phyloP scores from a whole-genome alignment of 2,113 vertebrate genomes.

The Eurystomus gularis region DNA sequence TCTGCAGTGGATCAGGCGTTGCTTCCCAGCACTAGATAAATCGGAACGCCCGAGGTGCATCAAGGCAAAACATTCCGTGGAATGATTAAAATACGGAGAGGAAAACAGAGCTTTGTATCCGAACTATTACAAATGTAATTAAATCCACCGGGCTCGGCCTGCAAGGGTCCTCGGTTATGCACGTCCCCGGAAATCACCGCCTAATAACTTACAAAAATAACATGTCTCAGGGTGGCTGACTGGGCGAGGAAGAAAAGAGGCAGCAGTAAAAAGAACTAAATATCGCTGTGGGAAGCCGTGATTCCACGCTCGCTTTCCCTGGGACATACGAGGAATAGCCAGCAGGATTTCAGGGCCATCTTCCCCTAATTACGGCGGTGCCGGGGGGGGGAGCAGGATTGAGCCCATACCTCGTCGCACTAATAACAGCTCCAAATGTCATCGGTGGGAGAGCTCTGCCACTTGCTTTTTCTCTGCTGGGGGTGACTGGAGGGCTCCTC shows the following conservation, averaged over 20 bases:
- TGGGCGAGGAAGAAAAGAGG: neutral
- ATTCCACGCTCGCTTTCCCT: rapidly evolving
- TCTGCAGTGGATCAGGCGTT: neutral
- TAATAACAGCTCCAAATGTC: conserved; percentile 16
- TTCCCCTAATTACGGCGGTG: neutral
- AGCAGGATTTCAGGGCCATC: neutral
- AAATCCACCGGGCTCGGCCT: neutral
- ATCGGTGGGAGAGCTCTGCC: neutral
- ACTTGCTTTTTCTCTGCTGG: neutral
- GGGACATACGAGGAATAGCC: neutral
- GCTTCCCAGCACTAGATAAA: neutral
- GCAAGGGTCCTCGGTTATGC: neutral
- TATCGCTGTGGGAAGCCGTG: rapidly evolving
- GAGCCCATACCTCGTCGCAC: neutral
- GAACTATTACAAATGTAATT: neutral
- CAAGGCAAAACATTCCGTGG: neutral
- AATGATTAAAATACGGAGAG: neutral
- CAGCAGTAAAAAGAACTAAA: neutral
- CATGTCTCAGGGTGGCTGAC: rapidly evolving
- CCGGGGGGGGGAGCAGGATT: neutral
- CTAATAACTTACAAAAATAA: neutral
- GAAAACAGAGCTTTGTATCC: neutral
- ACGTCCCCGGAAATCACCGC: neutral
- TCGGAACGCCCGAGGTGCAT: neutral
- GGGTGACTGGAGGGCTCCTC: conserved; percentile 5